phyloP scores from a whole-genome alignment of 1,140 invertebrate genomes.

The Pogonomyrmex californicus region DNA sequence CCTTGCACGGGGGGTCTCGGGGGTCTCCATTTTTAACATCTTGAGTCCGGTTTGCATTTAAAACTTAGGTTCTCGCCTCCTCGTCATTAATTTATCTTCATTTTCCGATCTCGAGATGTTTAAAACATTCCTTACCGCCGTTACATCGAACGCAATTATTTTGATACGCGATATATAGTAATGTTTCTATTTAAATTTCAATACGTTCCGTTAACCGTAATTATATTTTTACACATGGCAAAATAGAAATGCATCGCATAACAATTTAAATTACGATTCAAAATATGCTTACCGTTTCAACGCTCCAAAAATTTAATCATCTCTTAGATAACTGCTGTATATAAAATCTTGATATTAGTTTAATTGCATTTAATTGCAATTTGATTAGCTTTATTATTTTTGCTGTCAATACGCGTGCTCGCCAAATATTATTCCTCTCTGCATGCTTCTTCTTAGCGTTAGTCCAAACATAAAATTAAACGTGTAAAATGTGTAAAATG shows the following conservation, averaged over 20 bases:
- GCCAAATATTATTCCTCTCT: background rate
- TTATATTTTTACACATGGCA: background rate
- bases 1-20: constrained; percentile 27
- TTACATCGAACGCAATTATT: constrained; percentile 1
- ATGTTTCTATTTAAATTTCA: background rate
- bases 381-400: background rate
- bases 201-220: background rate
- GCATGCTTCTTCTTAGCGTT: background rate
- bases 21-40: constrained; percentile 42
- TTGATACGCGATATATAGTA: background rate
- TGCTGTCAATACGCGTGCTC: background rate
- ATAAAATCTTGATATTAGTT: constrained; percentile 7
- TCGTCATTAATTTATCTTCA: constrained; percentile 1
- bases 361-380: background rate
- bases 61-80: background rate
- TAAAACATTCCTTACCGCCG: background rate
- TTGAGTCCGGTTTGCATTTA: constrained; percentile 34
- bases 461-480: too few relatives aligned
- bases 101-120: constrained; percentile 27
- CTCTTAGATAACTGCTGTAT: background rate
- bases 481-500: too few relatives aligned
- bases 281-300: background rate
- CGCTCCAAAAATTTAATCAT: background rate
- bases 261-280: background rate
- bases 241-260: background rate